Conservation (phyloP, 2,113 vertebrate species). For the Ailuropoda melanoleuca region DNA sequence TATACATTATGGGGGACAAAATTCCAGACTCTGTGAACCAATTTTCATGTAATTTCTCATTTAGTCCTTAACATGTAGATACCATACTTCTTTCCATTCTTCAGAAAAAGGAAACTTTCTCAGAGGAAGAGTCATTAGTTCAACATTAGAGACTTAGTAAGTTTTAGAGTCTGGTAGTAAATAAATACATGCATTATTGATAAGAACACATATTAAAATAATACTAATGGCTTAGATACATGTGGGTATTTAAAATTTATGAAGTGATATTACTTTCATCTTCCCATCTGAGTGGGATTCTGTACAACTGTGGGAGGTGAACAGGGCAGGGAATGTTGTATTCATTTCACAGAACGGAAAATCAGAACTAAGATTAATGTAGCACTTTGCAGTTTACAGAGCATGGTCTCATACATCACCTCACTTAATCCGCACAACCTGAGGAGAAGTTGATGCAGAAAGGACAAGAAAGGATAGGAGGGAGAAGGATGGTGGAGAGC, state of each 20-base stretch:
- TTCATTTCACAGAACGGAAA: neutral
- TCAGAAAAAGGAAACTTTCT: neutral
- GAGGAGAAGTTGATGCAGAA: neutral
- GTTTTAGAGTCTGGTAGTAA: neutral
- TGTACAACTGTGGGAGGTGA: neutral
- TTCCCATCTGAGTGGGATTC: neutral
- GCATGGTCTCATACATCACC: neutral
- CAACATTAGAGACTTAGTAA: neutral
- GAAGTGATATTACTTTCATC: neutral
- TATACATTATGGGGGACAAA: neutral
- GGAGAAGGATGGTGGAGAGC: neutral
- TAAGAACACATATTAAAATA: constrained; percentile 12
- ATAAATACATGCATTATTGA: constrained; percentile 56
- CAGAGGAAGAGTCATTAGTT: neutral
- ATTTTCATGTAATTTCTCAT: neutral
- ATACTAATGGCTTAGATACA: constrained; percentile 30
- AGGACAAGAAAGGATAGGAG: neutral
- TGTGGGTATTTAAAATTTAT: constrained; percentile 34
- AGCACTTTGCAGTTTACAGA: neutral
- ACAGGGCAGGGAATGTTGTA: neutral
- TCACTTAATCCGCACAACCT: neutral
- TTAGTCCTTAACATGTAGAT: neutral
- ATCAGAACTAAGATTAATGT: neutral
- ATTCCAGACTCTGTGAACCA: neutral
- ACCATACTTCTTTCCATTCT: neutral